Evolutionary conservation across 2,113 vertebrate genomes (phyloP).

Genomic region (Hirundichthys speculiger): DNA sequence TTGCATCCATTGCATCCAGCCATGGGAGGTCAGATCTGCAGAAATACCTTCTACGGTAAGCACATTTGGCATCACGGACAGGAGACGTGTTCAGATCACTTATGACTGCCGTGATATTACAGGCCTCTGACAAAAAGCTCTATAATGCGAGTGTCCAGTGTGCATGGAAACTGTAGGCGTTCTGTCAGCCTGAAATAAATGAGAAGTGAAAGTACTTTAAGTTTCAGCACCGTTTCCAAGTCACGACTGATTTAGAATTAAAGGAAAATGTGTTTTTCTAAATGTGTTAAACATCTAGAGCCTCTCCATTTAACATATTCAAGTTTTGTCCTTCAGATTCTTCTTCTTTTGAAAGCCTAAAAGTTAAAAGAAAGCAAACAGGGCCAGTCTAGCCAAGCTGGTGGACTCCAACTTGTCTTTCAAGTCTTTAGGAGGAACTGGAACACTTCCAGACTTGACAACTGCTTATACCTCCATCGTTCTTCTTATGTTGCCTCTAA

Average conservation of each 20-base stretch:
- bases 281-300: not conserved
- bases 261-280: not conserved
- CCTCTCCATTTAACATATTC: not conserved
- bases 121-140: not conserved
- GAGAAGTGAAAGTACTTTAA: constrained; percentile 43
- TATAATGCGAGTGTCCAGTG: constrained; percentile 8
- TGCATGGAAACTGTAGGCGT: constrained; percentile 48
- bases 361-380: not conserved
- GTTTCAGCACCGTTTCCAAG: constrained; percentile 42
- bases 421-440: no score
- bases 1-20: constrained; percentile 54
- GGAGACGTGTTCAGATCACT: no score
- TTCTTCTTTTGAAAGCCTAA: not conserved
- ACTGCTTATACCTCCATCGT: no score
- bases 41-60: constrained; percentile 88
- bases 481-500: no score
- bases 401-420: not conserved
- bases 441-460: no score
- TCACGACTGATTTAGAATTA: constrained; percentile 44
- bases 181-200: constrained; percentile 38
- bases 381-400: constrained; percentile 2
- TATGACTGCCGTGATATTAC: not conserved
- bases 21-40: constrained; percentile 92
- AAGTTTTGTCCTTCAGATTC: not conserved
- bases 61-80: constrained; percentile 6